These are phyloP conservation scores for Ooceraea biroi DNA, from an alignment of 1,140 invertebrate species.

Conservation along the genomic window DNA sequence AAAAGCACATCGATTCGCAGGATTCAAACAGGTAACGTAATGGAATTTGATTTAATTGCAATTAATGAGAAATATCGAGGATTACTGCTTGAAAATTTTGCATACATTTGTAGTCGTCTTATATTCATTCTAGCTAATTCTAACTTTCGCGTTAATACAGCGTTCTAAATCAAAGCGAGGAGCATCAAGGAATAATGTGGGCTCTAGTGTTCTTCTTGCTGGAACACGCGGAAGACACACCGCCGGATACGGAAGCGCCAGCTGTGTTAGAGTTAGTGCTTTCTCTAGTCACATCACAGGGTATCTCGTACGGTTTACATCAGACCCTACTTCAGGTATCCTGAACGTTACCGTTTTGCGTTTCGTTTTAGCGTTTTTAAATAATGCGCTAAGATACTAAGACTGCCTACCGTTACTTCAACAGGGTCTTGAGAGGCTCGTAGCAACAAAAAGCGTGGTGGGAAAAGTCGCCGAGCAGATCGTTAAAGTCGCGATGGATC, in stretches of 20 bases:
- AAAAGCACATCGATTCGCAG: conserved; percentile 88
- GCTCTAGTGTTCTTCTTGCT: conserved; percentile 90
- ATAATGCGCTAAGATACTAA: background rate
- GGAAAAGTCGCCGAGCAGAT: conserved; percentile 89
- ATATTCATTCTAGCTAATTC: conserved; percentile 68
- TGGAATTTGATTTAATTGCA: conserved; percentile 31
- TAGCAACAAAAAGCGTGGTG: conserved; percentile 88
- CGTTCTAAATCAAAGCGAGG: conserved; percentile 87
- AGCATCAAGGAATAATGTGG: conserved; percentile 90
- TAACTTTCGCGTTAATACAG: conserved; percentile 69
- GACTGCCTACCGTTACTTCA: background rate
- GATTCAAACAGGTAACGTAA: conserved; percentile 83
- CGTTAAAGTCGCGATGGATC: conserved; percentile 91
- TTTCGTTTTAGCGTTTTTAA: background rate
- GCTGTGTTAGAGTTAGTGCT: conserved; percentile 84
- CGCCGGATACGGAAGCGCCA: conserved; percentile 82
- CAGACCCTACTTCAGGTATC: conserved; percentile 85
- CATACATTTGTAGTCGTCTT: conserved; percentile 76
- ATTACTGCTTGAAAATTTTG: conserved; percentile 4
- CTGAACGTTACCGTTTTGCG: background rate
- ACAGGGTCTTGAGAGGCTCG: conserved; percentile 91
- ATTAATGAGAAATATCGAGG: conserved; percentile 20
- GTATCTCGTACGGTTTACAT: conserved; percentile 82
- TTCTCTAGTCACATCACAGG: conserved; percentile 80
- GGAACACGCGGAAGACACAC: conserved; percentile 87